Evolutionary conservation across 2,888 invertebrate genomes (phyloP).

Genomic region (Melinopterus prodromus): DNA sequence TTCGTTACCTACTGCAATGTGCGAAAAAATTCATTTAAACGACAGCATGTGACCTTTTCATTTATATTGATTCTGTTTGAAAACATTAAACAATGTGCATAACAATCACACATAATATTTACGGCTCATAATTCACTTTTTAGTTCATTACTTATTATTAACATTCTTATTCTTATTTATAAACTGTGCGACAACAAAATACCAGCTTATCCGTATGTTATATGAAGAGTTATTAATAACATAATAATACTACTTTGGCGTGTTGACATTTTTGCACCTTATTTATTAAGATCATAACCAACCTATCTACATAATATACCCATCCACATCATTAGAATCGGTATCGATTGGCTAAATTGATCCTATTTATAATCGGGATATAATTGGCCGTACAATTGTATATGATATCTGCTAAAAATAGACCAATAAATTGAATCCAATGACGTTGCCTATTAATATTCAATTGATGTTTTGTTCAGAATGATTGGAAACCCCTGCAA

Average conservation of each 20-base stretch:
- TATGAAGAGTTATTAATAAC: not conserved
- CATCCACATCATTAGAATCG: too few relatives aligned
- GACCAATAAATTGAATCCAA: not conserved
- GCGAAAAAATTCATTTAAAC: not conserved
- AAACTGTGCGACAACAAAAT: not conserved
- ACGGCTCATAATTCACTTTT: not conserved
- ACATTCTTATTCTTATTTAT: not conserved
- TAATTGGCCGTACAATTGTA: slow-evolving; percentile 22
- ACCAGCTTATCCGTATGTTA: not conserved
- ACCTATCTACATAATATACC: too few relatives aligned
- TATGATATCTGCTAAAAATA: slow-evolving; percentile 18
- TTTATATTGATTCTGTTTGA: not conserved
- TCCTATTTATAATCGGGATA: not conserved
- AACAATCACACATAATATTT: not conserved
- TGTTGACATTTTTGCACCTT: too few relatives aligned
- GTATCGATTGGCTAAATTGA: too few relatives aligned
- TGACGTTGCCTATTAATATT: not conserved
- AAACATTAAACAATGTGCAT: not conserved
- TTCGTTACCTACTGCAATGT: slow-evolving; percentile 4
- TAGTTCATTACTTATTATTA: not conserved
- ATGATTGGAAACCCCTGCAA: not conserved
- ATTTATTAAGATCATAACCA: too few relatives aligned
- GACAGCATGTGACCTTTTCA: not conserved
- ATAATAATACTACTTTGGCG: not conserved
- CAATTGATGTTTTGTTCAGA: not conserved